These are phyloP conservation scores for Helarctos malayanus DNA, from an alignment of 2,797 vertebrate genomes.

Conservation along the genomic window DNA sequence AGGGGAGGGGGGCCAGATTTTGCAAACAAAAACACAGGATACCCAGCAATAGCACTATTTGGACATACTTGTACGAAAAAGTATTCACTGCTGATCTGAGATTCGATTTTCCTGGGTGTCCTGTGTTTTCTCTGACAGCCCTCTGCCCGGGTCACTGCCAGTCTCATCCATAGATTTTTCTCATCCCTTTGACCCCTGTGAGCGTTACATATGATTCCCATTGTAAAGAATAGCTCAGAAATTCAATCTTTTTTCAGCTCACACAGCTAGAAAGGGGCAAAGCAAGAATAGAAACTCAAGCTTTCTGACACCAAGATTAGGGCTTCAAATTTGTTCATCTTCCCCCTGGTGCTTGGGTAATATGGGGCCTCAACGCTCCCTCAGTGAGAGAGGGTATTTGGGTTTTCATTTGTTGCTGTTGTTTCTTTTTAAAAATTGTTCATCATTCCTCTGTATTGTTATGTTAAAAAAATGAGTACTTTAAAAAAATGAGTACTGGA, in stretches of 20 bases:
- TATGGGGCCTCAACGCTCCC: neutral
- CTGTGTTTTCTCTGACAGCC: neutral
- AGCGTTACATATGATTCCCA: neutral
- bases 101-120: neutral
- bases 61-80: neutral
- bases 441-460: neutral
- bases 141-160: neutral
- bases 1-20: neutral
- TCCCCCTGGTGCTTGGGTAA: neutral
- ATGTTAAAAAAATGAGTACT: neutral
- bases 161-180: neutral
- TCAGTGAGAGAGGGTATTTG: neutral
- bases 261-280: neutral
- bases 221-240: slow-evolving; percentile 28
- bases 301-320: neutral
- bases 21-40: neutral
- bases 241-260: neutral
- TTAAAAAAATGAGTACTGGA: neutral
- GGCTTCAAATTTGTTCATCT: neutral
- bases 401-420: slow-evolving; percentile 4
- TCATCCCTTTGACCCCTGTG: neutral
- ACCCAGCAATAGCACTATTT: neutral
- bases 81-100: neutral
- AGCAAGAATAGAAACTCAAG: neutral
- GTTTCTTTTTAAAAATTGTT: neutral